These are phyloP conservation scores for Catalaphyllia jardinei DNA, from an alignment of 64 coral and sea anemone genomes.

Conservation along the genomic window DNA sequence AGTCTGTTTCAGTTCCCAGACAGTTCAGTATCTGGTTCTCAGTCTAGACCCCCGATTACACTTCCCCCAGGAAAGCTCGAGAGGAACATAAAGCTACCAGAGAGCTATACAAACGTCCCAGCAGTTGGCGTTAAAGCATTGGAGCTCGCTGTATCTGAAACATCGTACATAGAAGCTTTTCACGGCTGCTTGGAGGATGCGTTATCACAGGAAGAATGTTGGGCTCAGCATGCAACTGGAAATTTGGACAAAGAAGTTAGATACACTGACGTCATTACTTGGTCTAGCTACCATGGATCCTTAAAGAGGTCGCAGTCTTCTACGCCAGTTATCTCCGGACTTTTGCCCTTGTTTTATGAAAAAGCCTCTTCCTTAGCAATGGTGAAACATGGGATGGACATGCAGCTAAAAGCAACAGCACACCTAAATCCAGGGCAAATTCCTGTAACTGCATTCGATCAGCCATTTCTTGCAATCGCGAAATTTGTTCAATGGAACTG, in stretches of 20 bases:
- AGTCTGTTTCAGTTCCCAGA: slow-evolving; percentile 59
- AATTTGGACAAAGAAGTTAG: too few relatives aligned
- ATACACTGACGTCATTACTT: too few relatives aligned
- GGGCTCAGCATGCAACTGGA: too few relatives aligned
- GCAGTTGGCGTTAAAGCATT: too few relatives aligned
- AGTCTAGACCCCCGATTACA: slow-evolving; percentile 8
- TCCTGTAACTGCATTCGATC: slow-evolving; percentile 12
- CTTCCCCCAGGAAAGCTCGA: not conserved
- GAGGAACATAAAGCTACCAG: not conserved
- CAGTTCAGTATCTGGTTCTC: not conserved
- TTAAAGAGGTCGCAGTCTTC: too few relatives aligned
- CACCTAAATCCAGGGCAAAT: slow-evolving; percentile 9
- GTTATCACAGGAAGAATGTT: too few relatives aligned
- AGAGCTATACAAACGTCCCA: too few relatives aligned
- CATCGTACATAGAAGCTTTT: too few relatives aligned
- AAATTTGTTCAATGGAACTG: not conserved
- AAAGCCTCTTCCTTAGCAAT: slow-evolving; percentile 46
- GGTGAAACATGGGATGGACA: slow-evolving; percentile 37
- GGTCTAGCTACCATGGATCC: too few relatives aligned
- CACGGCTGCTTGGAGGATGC: too few relatives aligned
- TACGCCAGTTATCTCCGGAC: slow-evolving; percentile 13
- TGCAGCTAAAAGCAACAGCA: slow-evolving; percentile 1
- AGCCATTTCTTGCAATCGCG: not conserved
- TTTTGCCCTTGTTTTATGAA: slow-evolving; percentile 54
- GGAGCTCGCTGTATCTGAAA: too few relatives aligned